Evolutionary conservation across 2,797 vertebrate genomes (phyloP), one percentile per base, ranked within the genome.

Genomic region (Micromesistius poutassou): DNA sequence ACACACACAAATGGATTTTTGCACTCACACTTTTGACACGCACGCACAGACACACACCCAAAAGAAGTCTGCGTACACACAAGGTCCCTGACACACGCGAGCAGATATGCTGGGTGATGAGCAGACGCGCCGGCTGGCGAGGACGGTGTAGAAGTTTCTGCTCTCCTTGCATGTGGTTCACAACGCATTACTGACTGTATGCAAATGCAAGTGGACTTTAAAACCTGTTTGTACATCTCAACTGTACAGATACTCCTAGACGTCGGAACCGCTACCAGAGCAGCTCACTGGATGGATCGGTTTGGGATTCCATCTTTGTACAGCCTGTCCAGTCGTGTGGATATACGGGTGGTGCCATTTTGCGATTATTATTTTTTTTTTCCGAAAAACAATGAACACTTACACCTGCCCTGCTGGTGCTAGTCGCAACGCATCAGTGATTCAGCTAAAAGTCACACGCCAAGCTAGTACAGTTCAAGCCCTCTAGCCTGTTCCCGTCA

Each of bases 1-100:
- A n/a, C 14, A 73, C 66, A 81, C 70, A 78, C 73, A 79, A 78
- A 81, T 66, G 74, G 50, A 79, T 46, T 72, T 33, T 76, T 62
- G 68, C 62, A 76, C 62, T 38, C 35, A 70, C 75, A 76, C 55
- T 13, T 31, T 16, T 13, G 22, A 46, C 12, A 42, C 13, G 73
- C 35, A 76, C 25, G 12, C 76, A 72, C 66, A 19, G 30, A 75
- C 50, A 62, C 46, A 66, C 46, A 62, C 46, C 68, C 25, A 71
- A 71, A 30, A 71, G 9, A 31, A 22, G 40, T 36, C 16, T 36
- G 40, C 25, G 25, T 38, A 74, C n/a, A 30, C 36, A 74, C 36
- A 30, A 1, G 40, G 33, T 42, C 25, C 38, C 73, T 30, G 10
- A 42, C 38, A 46, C 36, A 40, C 36, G 42, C 12, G 38, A 35